Base-by-base conservation (phyloP, 2,113 vertebrate genomes). In the Macquaria australasica region DNA sequence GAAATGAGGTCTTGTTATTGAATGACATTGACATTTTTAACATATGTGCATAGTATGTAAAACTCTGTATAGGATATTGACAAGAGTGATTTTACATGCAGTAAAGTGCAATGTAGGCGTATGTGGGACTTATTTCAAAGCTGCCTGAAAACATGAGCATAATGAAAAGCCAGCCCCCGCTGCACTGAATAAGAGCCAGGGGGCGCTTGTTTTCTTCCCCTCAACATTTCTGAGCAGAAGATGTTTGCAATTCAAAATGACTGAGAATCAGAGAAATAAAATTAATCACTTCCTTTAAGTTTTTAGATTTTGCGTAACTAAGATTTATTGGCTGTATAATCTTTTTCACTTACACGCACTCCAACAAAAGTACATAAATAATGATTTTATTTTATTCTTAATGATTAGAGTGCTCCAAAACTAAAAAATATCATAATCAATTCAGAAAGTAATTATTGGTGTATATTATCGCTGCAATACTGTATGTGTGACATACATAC, bases 11-110 rank as follows among this genome's bases (percentile, higher is more conserved):
- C 34, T 75, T 85, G 83, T 82, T 74, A 82, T 73, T 81, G 71
- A 69, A 84, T 62, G 60, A 73, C 68, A 70, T 21, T 86, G 73
- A 11, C 62, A 75, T 75, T 69, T 84, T 71, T 85, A 79, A 83
- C 67, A 71, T 76, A 73, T 78, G 67, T 78, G 66, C 60, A 71
- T 4, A n/a, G 45, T 62, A 79, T 83, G 28, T 58, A 60, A 56
- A 84, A 68, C 14, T 79, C 12, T 58, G 6, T 59, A 69, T 56
- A 43, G 45, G 50, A 62, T 7, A 73, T 69, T 71, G 62, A 76
- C 59, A 64, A 21, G 12, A 68, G 48, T n/a, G 25, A 2, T 69
- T 15, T 84, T 14, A 60, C 34, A 79, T 81, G 48, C n/a, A 59
- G 31, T 71, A 51, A 84, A 82, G 73, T 70, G 69, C 68, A 76